Evolutionary conservation across 2,797 vertebrate species (phyloP).

Genomic region (Poecilia gillii): DNA sequence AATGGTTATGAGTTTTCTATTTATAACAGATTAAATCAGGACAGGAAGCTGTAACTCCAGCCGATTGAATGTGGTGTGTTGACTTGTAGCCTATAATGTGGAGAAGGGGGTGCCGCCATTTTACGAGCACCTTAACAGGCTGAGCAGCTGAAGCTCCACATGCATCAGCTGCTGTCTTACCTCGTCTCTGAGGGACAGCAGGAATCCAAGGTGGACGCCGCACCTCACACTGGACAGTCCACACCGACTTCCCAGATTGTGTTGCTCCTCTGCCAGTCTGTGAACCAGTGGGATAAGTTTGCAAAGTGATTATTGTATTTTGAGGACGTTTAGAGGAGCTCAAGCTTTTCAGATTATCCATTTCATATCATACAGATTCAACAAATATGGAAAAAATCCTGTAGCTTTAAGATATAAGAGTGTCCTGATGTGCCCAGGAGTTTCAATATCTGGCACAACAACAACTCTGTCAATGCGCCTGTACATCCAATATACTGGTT

Average conservation of each 20-base stretch:
- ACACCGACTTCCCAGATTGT: constrained; percentile 48
- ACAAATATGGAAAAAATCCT: too few species aligned
- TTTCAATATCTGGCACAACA: not conserved
- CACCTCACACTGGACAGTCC: constrained; percentile 54
- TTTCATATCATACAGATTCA: too few species aligned
- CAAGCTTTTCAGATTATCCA: too few species aligned
- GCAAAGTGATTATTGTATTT: not conserved
- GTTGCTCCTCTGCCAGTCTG: constrained; percentile 32
- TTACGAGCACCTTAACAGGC: constrained; percentile 52
- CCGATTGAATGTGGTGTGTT: constrained; percentile 23
- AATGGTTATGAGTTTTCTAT: constrained; percentile 56
- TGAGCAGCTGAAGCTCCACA: constrained; percentile 52
- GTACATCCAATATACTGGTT: not conserved
- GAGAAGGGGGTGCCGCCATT: constrained; percentile 7
- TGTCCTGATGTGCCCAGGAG: not conserved
- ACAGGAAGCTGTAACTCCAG: constrained; percentile 51
- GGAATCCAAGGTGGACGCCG: not conserved
- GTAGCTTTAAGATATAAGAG: not conserved
- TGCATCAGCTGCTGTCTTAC: constrained; percentile 44
- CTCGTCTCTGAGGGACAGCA: constrained; percentile 32
- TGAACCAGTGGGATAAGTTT: constrained; percentile 7
- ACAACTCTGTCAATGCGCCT: not conserved
- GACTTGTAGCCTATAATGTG: constrained; percentile 22
- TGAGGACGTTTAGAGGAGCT: not conserved
- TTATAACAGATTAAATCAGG: constrained; percentile 57